Base-by-base conservation (phyloP, 1,140 invertebrate genomes). In the Cherax destructor region DNA sequence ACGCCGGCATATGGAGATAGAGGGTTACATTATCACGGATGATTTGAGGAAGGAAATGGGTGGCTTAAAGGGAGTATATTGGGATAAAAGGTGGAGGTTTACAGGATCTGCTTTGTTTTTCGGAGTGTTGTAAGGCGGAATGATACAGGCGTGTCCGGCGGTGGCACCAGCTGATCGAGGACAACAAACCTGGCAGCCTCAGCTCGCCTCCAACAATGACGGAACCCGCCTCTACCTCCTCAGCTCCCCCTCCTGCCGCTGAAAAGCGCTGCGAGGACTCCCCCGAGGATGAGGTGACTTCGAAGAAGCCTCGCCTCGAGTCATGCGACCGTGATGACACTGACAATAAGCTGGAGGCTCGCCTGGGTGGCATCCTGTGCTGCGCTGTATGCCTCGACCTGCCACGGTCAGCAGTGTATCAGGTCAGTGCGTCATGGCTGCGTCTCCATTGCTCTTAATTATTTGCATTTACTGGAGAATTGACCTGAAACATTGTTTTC, bases 341-440 rank as follows among this genome's bases (percentile, higher is more conserved):
- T 47, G 91, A 94, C 83, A 88, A 92, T 81, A 98, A 98, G 94
- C 95, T 99, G 93, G 98, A 99, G 95, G 96, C 98, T 94, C 96
- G 98, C 93, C 95, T 99, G 94, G 97, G 97, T 93, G 98, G 97
- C 93, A 98, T 99, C 94, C 96, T 99, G 78, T 99, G 98, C 95
- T 99, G 98, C 96, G 97, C 98, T 95, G 98, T 99, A 94, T 99
- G 98, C 95, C 95, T 99, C 94, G 98, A 99, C 95, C 95, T 99
- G 93, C 98, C 98, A 78, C 97, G 96, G 94, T 96, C 97, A 92
- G 97, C 98, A 93, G 97, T 98, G 94, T 99, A 98, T 95, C 98
- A 99, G 97, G 98, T 99, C 74, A 79, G 91, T 93, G 84, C 74
- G 85, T 83, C 61, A n/a, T 83, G 52, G 59, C 7, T 83, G 21